These are phyloP conservation scores for Mesembrinibis cayennensis DNA, from an alignment of 2,113 vertebrate species.

Conservation along the genomic window DNA sequence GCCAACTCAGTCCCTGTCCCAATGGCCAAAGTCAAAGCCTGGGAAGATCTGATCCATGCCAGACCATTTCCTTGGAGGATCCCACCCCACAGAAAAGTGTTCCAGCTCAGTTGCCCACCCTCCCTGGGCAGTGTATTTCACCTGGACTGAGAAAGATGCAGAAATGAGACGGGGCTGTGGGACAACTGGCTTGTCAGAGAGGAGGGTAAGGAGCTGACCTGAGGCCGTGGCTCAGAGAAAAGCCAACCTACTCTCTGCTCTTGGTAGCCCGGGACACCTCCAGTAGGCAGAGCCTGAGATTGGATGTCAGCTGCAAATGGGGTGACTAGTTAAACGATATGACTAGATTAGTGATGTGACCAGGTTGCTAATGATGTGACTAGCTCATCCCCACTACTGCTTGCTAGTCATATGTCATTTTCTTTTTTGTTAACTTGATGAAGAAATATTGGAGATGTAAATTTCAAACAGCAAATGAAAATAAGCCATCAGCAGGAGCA, in stretches of 20 bases:
- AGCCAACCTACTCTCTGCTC: background rate
- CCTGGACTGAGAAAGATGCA: background rate
- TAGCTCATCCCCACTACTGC: background rate
- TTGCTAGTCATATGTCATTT: background rate
- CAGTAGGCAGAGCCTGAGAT: background rate
- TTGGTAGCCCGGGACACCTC: background rate
- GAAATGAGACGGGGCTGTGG: background rate
- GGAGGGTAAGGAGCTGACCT: background rate
- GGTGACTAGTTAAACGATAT: background rate
- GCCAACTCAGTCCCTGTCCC: background rate
- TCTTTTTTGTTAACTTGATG: background rate
- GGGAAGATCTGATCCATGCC: background rate
- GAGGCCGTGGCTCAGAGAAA: background rate
- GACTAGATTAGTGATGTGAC: background rate
- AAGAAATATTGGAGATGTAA: background rate
- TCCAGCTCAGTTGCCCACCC: background rate
- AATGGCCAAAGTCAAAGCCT: background rate
- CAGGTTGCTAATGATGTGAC: background rate
- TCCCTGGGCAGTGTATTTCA: background rate
- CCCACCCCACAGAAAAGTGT: accelerated
- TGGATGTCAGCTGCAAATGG: background rate
- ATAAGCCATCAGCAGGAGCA: background rate
- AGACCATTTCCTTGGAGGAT: background rate
- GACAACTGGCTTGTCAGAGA: background rate
- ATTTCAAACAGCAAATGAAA: background rate